Base-by-base conservation (phyloP, 2,888 invertebrate genomes). In the Hirudinaria manillensis region DNA sequence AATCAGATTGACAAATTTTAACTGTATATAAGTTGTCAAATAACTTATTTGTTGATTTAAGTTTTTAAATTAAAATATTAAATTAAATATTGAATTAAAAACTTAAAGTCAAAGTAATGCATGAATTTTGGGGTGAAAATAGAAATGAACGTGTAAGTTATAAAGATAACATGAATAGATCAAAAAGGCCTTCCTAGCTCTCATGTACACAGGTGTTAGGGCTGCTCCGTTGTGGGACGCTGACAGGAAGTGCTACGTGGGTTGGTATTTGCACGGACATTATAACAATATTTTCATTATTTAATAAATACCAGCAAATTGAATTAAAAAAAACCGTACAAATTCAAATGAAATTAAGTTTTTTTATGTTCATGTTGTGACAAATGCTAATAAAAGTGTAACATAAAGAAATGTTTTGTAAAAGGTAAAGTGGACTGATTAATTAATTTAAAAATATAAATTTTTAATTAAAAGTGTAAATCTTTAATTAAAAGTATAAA, bases 131-230 rank as follows among this genome's bases (percentile, higher is more conserved):
- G 10, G 16, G 16, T 16, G 16, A 45, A 45, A 10, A 45, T 16
- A 36, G 36, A 36, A 36, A 36, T 36, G 36, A 45, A 16, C 16
- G 10, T 16, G 3, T 45, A 45, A 45, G 45, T 45, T 16, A 45
- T 45, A 45, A 45, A 45, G 45, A 16, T 45, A 45, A 45, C 3
- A 45, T 61, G 24, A 27, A 21, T 61, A 68, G 68, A 68, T 68
- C 36, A 68, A 68, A 36, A 68, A 68, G 36, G 68, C 68, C 68
- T 68, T 68, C 68, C 36, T 68, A 24, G 68, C 68, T 36, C 36
- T 68, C 32, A 68, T 68, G 68, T 68, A 68, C 68, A 68, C 68
- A 10, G 68, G 68, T 10, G 68, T 68, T 13, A 29, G 68, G 36
- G 68, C 68, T 34, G 68, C 68, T 36, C 68, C 68, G 16, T 32